These are phyloP conservation scores for Lepus townsendii DNA, from an alignment of 2,797 vertebrate species.

Conservation along the genomic window DNA sequence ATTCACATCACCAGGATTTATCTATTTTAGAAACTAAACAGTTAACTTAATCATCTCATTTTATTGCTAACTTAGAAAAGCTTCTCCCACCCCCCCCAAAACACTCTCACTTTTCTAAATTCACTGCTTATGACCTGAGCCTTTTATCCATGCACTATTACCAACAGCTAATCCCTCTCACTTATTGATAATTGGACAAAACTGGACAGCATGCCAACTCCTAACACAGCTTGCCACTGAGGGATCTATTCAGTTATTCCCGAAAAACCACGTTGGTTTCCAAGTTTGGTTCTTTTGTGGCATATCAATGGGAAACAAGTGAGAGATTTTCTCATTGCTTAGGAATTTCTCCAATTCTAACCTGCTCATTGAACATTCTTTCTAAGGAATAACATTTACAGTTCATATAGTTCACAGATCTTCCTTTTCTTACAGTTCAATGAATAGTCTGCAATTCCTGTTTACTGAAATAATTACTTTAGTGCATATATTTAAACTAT, in stretches of 20 bases:
- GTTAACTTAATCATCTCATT: constrained; percentile 91
- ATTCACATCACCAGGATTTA: constrained; percentile 87
- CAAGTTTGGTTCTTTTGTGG: constrained; percentile 90
- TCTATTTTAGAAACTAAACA: constrained; percentile 89
- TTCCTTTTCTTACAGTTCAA: constrained; percentile 76
- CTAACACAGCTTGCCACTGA: constrained; percentile 86
- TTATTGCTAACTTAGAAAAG: constrained; percentile 91
- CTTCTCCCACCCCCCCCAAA: constrained; percentile 82
- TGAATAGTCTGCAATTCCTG: constrained; percentile 66
- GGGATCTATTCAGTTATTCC: constrained; percentile 88
- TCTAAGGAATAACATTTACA: constrained; percentile 81
- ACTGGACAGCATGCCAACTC: constrained; percentile 89
- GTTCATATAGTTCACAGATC: constrained; percentile 63
- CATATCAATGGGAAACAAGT: constrained; percentile 87
- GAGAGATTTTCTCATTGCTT: constrained; percentile 89
- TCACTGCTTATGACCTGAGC: constrained; percentile 89
- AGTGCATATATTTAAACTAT: constrained; percentile 78
- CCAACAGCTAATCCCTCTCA: constrained; percentile 90
- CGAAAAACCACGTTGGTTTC: constrained; percentile 87
- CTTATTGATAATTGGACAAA: constrained; percentile 92
- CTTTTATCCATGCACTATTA: constrained; percentile 90
- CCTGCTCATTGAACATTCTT: constrained; percentile 82
- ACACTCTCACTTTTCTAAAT: constrained; percentile 90
- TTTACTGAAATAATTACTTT: constrained; percentile 74
- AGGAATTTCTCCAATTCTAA: constrained; percentile 89